Evolutionary conservation across 2,888 invertebrate species (phyloP).

Genomic region (Mesochorus sp.): DNA sequence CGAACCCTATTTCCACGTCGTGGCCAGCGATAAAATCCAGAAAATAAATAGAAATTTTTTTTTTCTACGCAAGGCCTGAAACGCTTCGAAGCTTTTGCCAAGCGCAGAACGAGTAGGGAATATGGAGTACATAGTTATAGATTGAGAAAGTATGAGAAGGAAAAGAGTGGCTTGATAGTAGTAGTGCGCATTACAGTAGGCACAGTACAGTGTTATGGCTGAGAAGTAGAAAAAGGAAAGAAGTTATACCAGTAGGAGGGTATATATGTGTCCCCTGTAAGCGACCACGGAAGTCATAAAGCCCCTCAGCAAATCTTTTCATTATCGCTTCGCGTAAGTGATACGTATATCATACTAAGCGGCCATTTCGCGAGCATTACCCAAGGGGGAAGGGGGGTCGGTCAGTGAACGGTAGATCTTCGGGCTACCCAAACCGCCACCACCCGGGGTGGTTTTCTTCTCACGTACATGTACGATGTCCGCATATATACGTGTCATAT

Average conservation of each 20-base stretch:
- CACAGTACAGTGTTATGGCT: slow-evolving; percentile 21
- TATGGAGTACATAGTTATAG: slow-evolving; percentile 1
- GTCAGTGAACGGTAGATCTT: slow-evolving; percentile 36
- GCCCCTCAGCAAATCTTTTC: slow-evolving; percentile 80
- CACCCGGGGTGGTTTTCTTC: slow-evolving; percentile 50
- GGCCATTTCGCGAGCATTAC: slow-evolving; percentile 78
- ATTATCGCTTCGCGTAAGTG: slow-evolving; percentile 80
- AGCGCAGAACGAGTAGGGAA: slow-evolving; percentile 14
- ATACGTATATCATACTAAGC: slow-evolving; percentile 81
- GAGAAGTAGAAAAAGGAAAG: slow-evolving; percentile 37
- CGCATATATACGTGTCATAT: slow-evolving; percentile 17
- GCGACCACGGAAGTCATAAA: slow-evolving; percentile 79
- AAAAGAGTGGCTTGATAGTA: slow-evolving; percentile 58
- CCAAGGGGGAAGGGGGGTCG: slow-evolving; percentile 61
- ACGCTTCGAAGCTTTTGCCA: slow-evolving; percentile 1
- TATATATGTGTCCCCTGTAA: slow-evolving; percentile 65
- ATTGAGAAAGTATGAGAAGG: slow-evolving; percentile 56
- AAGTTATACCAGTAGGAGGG: slow-evolving; percentile 29
- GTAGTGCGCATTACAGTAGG: slow-evolving; percentile 16
- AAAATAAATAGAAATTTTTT: slow-evolving; percentile 42
- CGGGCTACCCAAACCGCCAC: slow-evolving; percentile 38
- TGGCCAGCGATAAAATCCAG: no score
- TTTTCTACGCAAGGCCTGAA: slow-evolving; percentile 1
- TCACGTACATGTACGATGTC: slow-evolving; percentile 19
- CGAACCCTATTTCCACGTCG: no score